These are phyloP conservation scores for Prosopocoilus inquinatus DNA, from an alignment of 2,888 invertebrate genomes.

Conservation along the genomic window DNA sequence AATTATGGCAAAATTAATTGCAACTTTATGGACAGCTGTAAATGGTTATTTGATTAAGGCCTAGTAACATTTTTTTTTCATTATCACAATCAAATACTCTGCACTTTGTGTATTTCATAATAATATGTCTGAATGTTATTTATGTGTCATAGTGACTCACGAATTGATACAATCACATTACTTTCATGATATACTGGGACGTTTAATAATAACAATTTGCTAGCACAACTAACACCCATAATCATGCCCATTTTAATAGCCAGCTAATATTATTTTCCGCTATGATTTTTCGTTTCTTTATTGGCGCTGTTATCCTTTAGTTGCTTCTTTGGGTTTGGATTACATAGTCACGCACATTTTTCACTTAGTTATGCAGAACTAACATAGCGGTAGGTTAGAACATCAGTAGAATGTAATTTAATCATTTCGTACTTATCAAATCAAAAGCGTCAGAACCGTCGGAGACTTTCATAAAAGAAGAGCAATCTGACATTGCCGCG, in stretches of 20 bases:
- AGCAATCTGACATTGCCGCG: slow-evolving; percentile 28
- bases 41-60: too few species aligned
- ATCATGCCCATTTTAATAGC: slow-evolving; percentile 48
- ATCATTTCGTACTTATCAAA: background rate
- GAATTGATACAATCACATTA: too few species aligned
- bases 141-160: too few species aligned
- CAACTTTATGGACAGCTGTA: too few species aligned
- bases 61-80: too few species aligned
- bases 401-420: too few species aligned
- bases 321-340: slow-evolving; percentile 10
- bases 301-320: slow-evolving; percentile 7
- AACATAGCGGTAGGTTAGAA: slow-evolving; percentile 13
- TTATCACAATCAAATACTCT: too few species aligned
- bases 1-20: too few species aligned
- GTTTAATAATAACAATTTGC: background rate
- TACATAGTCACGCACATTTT: slow-evolving; percentile 10
- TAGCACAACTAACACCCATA: slow-evolving; percentile 18
- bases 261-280: slow-evolving; percentile 6
- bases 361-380: slow-evolving; percentile 7
- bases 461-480: slow-evolving; percentile 13
- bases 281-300: slow-evolving; percentile 4
- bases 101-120: too few species aligned
- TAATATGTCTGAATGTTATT: too few species aligned
- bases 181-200: background rate
- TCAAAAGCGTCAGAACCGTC: slow-evolving; percentile 9